phyloP scores from a whole-genome alignment of 30 jellyfish, hydroid and myxozoan species.

The Haliclystus octoradiatus region DNA sequence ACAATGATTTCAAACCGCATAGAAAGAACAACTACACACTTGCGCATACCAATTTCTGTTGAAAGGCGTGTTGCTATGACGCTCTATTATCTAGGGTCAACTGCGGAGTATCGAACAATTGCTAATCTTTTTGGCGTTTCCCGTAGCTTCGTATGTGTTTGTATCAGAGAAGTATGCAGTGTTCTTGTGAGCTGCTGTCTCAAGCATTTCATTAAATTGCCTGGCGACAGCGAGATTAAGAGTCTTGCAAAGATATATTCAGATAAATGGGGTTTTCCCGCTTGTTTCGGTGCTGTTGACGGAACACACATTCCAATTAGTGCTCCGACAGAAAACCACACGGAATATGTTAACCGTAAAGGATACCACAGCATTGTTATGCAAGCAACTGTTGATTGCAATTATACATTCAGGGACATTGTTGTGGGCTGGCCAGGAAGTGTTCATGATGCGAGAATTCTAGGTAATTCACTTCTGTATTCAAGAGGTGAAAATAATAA shows the following conservation, averaged over 20 bases:
- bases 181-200: not conserved
- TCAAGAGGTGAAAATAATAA: not conserved
- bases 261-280: slow-evolving; percentile 8
- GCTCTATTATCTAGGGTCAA: not conserved
- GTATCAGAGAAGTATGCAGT: not conserved
- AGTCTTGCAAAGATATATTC: not conserved
- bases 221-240: not conserved
- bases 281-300: slow-evolving; percentile 1
- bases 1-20: not conserved
- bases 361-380: not conserved
- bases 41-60: not conserved
- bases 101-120: not conserved
- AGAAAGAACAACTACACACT: not conserved
- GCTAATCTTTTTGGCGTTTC: not conserved
- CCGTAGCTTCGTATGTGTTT: not conserved
- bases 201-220: not conserved
- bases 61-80: not conserved
- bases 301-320: slow-evolving; percentile 5
- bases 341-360: slow-evolving; percentile 3
- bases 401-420: not conserved
- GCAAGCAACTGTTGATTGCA: slow-evolving; percentile 8
- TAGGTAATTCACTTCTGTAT: not conserved
- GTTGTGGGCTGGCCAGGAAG: slow-evolving; percentile 13
- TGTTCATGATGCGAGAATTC: slow-evolving; percentile 7
- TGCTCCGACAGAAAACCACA: slow-evolving; percentile 1